Evolutionary conservation across 2,113 vertebrate species (phyloP), one percentile per base, ranked within the genome.

Genomic region (Hippopotamus amphibius): DNA sequence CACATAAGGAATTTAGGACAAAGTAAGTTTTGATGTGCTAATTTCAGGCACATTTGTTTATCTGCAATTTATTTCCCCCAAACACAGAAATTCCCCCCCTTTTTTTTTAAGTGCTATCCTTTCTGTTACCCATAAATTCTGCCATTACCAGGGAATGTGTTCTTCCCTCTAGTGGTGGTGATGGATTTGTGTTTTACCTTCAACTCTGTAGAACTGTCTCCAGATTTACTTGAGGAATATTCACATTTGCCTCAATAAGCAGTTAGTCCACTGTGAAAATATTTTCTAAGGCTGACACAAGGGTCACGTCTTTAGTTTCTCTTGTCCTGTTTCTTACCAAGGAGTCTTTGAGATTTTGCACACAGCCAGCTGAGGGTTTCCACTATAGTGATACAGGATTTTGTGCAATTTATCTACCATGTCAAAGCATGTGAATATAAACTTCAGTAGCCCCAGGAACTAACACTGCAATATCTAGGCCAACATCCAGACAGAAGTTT

Each of bases 171-270:
- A 13, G 37, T 14, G 1, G 14, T 68, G 24, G 43, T 88, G 53
- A 76, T 59, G 21, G 77, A 16, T 77, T 86, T 91, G 41, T 81
- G 43, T 65, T 90, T 92, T 77, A 7, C 43, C n/a, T 94, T 55
- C 19, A 26, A 0, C 30, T 85, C 55, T 30, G 16, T 37, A 82
- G 33, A 66, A 37, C 57, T 76, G 2, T 30, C 33, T 95, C 43
- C 15, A 69, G 33, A 66, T 63, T 68, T 86, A 61, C 69, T 82
- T 61, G 65, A 95, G 72, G 65, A 97, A 92, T 69, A 22, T 17
- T 53, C 48, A 43, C 41, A 6, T 41, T 30, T 30, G 57, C 53
- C 26, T 92, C 61, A 24, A 22, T 17, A 71, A 85, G 53, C 5
- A 21, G 30, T 74, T 74, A 41, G 55, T 79, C 21, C 33, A 37